Evolutionary conservation across 1,140 invertebrate species (phyloP).

Genomic region (Trachymyrmex cornetzi): DNA sequence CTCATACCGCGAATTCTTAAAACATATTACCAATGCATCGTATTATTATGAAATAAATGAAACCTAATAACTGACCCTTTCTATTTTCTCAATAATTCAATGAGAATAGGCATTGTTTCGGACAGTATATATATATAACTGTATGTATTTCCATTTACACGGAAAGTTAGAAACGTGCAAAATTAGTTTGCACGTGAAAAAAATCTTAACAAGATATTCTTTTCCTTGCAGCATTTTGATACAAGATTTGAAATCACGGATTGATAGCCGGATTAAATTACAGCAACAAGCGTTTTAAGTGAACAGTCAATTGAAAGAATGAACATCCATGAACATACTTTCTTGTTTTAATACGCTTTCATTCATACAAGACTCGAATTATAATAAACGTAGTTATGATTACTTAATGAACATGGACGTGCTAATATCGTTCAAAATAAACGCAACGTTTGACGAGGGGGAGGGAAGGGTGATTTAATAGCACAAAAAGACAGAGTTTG

Average conservation of each 20-base stretch:
- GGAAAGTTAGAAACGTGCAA: background rate
- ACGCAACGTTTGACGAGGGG: background rate
- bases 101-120: background rate
- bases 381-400: constrained; percentile 16
- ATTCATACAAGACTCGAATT: background rate
- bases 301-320: background rate
- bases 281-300: background rate
- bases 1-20: background rate
- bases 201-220: background rate
- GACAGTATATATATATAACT: background rate
- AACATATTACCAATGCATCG: background rate
- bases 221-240: background rate
- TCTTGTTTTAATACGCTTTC: constrained; percentile 11
- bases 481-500: constrained; percentile 3
- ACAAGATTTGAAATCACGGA: background rate
- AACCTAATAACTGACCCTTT: background rate
- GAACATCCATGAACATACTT: background rate
- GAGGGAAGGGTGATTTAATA: constrained; percentile 15
- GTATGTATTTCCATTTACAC: background rate
- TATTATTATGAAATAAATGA: constrained; percentile 9
- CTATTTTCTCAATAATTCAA: background rate
- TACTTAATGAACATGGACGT: background rate
- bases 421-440: background rate
- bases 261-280: background rate
- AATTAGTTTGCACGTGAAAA: constrained; percentile 22